Evolutionary conservation across 2,113 vertebrate species (phyloP), one percentile per base, ranked within the genome.

Genomic region (Bubalus kerabau): DNA sequence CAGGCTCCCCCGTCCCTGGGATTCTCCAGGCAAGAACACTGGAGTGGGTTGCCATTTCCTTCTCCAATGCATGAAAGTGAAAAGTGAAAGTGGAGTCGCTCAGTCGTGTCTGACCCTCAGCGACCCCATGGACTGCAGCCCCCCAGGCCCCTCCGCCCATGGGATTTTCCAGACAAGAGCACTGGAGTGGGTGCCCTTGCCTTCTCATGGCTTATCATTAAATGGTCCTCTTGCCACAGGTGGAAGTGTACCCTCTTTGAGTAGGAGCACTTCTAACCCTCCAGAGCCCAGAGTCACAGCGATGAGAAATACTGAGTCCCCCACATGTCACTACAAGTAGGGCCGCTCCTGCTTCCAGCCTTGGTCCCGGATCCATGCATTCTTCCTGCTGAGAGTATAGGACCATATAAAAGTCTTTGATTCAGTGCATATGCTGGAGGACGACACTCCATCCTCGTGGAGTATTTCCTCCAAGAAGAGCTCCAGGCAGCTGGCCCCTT

Each of bases 71-170:
- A 57, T 57, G 56, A 57, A 57, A 57, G 56, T 57, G 21, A 57
- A 57, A 24, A 57, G 56, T 9, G 56, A 57, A 57, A 57, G 56
- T 57, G 56, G 23, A 57, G 21, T 57, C 2, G 2, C 59, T 60
- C 26, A 60, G 12, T 60, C 26, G 2, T 60, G 26, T 60, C 59
- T 0, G 5, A 60, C 26, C 30, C 59, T 13, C 28, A 60, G 59
- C 12, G 12, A 6, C 26, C 26, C 26, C 59, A 28, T 30, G 59
- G 59, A 14, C 59, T 6, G 59, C 26, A 28, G 26, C 59, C 26
- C 0, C 6, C 26, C 26, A 60, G 59, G 26, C 59, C 28, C 59
- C 26, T 30, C 59, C 5, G 0, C 6, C 26, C 59, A 30, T 30
- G 26, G 59, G 12, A 30, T 60, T 60, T 14, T 60, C 59, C 59